Percentiles rank a stretch among this genome's conserved stretches.
These are phyloP conservation scores for Hydriomena furcata DNA, from an alignment of 2,888 invertebrate genomes.

Conservation along the genomic window DNA sequence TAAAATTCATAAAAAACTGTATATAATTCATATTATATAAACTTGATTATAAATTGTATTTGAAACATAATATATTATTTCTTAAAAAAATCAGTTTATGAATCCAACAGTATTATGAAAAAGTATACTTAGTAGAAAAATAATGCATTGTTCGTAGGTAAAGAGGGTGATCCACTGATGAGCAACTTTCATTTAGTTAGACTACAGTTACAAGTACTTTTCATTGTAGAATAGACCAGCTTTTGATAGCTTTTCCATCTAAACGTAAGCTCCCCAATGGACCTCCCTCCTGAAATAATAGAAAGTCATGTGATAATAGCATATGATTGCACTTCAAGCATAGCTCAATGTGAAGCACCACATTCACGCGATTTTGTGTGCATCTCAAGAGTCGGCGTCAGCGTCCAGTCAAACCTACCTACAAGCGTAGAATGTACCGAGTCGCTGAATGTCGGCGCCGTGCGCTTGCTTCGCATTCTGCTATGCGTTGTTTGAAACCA, in stretches of 20 bases:
- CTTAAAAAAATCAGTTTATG: no score
- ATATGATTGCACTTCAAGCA: slow-evolving; percentile 20
- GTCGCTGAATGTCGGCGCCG: slow-evolving; percentile 15
- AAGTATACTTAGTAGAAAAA: background rate
- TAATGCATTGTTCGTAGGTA: background rate
- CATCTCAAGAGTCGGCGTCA: background rate
- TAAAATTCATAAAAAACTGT: background rate
- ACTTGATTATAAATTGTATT: no score
- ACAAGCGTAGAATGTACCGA: background rate
- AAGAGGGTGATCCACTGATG: slow-evolving; percentile 7
- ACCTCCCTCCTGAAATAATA: slow-evolving; percentile 6
- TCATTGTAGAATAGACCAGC: no score
- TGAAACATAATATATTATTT: no score
- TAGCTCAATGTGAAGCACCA: slow-evolving; percentile 30
- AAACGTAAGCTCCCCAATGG: background rate
- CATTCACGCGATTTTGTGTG: slow-evolving; percentile 13
- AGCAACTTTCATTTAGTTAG: background rate
- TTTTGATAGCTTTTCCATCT: no score
- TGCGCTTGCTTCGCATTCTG: slow-evolving; percentile 25
- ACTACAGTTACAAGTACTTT: no score
- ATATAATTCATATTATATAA: no score
- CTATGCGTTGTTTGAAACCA: slow-evolving; percentile 16
- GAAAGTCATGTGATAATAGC: slow-evolving; percentile 14
- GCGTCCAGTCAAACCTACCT: background rate
- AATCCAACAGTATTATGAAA: no score